These are phyloP conservation scores for Trachops cirrhosus DNA, from an alignment of 2,797 vertebrate species.

Conservation along the genomic window DNA sequence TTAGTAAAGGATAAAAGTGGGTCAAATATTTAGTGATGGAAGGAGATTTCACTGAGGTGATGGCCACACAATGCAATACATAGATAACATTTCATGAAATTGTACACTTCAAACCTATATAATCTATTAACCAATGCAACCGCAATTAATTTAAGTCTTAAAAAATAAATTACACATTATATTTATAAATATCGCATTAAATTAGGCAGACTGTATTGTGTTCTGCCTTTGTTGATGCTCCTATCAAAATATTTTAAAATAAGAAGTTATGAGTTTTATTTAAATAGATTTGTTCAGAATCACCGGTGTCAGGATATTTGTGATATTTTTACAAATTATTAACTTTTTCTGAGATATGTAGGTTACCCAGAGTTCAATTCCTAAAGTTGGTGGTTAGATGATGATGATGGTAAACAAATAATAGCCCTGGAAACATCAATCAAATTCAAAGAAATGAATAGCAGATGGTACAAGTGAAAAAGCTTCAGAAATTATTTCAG, in stretches of 20 bases:
- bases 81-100: no score
- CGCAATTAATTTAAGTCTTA: neutral
- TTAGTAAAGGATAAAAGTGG: neutral
- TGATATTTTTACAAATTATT: neutral
- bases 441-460: constrained; percentile 1
- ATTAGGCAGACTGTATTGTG: neutral
- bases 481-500: constrained; percentile 8
- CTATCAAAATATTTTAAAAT: neutral
- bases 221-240: neutral
- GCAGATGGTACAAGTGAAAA: neutral
- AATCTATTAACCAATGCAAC: neutral
- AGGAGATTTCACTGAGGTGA: neutral
- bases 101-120: no score
- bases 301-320: neutral
- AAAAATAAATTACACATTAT: neutral
- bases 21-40: neutral
- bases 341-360: neutral
- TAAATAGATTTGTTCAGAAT: neutral
- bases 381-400: neutral
- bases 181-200: neutral
- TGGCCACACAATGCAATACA: neutral
- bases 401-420: constrained; percentile 1
- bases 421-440: neutral
- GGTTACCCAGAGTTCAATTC: neutral
- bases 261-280: neutral